Conservation (phyloP, 2,888 invertebrate genomes). For the Chloromyia formosa region DNA sequence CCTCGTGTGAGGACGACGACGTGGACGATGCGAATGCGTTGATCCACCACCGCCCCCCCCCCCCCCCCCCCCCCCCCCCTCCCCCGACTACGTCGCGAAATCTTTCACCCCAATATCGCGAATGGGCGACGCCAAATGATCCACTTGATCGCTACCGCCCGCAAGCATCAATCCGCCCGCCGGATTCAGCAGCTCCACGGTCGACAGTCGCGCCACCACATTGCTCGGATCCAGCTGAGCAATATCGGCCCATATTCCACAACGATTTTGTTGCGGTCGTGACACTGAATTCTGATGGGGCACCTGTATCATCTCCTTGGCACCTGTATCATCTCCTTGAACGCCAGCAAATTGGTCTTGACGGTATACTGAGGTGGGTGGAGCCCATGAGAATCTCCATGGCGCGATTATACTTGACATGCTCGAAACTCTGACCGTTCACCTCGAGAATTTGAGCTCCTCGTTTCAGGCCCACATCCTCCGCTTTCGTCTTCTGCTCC, state of each 20-base stretch:
- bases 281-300: conserved; percentile 80
- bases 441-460: conserved; percentile 99
- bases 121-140: conserved; percentile 65
- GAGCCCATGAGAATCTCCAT: conserved; percentile 92
- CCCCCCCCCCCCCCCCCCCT: neutral
- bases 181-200: conserved; percentile 70
- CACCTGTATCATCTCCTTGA: conserved; percentile 74
- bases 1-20: conserved; percentile 72
- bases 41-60: neutral
- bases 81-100: neutral
- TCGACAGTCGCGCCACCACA: conserved; percentile 71
- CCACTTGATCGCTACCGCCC: conserved; percentile 58
- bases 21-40: conserved; percentile 63
- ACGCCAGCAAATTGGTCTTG: conserved; percentile 93
- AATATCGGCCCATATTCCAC: conserved; percentile 68
- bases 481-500: conserved; percentile 91
- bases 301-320: conserved; percentile 67
- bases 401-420: conserved; percentile 90
- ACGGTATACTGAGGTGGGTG: conserved; percentile 95
- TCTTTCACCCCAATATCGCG: conserved; percentile 59
- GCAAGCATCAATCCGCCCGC: conserved; percentile 42
- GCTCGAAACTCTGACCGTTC: conserved; percentile 95
- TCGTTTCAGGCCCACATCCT: conserved; percentile 93
- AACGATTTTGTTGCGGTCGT: conserved; percentile 67
- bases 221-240: conserved; percentile 67